phyloP scores from a whole-genome alignment of 2,113 vertebrate genomes.

The Ctenodactylus gundi region DNA sequence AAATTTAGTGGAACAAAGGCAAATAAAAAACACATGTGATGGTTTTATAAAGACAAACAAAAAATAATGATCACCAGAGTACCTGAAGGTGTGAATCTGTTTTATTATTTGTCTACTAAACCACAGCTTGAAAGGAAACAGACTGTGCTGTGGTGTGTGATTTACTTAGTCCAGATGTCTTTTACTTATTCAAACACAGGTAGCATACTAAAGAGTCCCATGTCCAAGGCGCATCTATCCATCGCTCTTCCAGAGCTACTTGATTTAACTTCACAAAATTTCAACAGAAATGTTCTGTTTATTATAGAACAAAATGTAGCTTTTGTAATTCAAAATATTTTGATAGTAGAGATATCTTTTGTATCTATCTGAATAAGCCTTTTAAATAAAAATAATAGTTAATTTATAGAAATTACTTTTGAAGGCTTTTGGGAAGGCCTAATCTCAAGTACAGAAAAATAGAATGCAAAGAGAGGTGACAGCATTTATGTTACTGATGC shows the following conservation, averaged over 20 bases:
- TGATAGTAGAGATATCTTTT: neutral
- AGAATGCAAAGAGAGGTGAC: neutral
- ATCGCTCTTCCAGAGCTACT: neutral
- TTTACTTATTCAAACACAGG: neutral
- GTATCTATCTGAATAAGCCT: neutral
- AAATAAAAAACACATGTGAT: neutral
- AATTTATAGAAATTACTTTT: constrained; percentile 10
- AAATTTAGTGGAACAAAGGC: neutral
- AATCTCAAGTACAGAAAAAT: neutral
- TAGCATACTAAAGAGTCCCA: neutral
- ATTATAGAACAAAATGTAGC: neutral
- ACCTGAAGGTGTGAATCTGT: neutral
- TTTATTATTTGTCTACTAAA: neutral
- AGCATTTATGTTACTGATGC: neutral
- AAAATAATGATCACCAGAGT: neutral
- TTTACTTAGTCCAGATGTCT: neutral
- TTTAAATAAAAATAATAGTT: constrained; percentile 17
- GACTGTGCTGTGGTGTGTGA: neutral
- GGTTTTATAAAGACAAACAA: neutral
- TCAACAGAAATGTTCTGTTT: constrained; percentile 23
- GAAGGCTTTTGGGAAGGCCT: neutral
- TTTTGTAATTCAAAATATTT: neutral
- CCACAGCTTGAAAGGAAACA: neutral
- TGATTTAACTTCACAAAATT: neutral
- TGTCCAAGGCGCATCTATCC: neutral